These are phyloP conservation scores for Argynnis bischoffii DNA, from an alignment of 2,888 invertebrate genomes.

Conservation along the genomic window DNA sequence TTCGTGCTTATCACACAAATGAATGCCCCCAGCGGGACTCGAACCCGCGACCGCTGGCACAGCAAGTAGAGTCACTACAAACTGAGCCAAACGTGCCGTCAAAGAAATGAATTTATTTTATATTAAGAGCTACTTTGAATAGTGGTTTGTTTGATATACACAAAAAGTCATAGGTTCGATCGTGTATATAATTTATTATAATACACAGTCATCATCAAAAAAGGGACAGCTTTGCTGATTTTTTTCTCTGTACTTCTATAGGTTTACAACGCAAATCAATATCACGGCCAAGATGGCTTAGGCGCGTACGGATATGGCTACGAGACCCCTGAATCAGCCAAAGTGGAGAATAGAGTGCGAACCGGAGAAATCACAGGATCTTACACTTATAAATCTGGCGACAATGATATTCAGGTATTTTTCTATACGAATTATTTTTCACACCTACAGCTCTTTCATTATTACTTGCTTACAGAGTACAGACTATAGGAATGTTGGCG, in stretches of 20 bases:
- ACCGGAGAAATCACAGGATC: conserved; percentile 87
- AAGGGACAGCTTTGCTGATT: neutral
- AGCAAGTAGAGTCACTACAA: too few relatives aligned
- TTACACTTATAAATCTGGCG: conserved; percentile 84
- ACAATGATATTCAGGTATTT: conserved; percentile 82
- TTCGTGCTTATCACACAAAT: too few relatives aligned
- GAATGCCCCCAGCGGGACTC: too few relatives aligned
- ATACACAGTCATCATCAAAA: neutral
- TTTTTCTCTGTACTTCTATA: conserved; percentile 42
- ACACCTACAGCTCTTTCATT: neutral
- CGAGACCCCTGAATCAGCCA: conserved; percentile 87
- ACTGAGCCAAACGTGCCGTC: too few relatives aligned
- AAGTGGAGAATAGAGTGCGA: conserved; percentile 86
- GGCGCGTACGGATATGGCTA: conserved; percentile 89
- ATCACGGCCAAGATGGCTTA: conserved; percentile 87
- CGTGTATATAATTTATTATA: neutral
- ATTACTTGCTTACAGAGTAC: too few relatives aligned
- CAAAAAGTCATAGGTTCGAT: too few relatives aligned
- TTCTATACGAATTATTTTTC: neutral
- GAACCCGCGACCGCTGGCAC: too few relatives aligned
- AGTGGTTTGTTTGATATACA: too few relatives aligned
- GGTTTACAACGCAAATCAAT: conserved; percentile 87
- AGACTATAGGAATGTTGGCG: too few relatives aligned
- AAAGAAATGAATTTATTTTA: too few relatives aligned
- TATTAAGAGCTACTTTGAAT: too few relatives aligned